phyloP scores from a whole-genome alignment of 1,140 invertebrate genomes.

The Drosophila nigrodunni region DNA sequence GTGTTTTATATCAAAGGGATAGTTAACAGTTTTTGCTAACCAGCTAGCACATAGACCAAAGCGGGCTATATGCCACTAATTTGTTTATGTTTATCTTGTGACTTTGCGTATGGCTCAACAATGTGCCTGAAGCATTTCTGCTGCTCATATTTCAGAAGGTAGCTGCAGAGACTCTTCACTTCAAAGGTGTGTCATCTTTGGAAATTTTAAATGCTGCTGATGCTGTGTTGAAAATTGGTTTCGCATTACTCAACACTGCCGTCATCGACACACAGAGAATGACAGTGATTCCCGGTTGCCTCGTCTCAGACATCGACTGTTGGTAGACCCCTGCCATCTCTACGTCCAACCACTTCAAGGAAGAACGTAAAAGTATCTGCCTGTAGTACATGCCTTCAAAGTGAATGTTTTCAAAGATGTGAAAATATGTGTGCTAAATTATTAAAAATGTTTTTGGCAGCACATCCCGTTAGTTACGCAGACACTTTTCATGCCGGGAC shows the following conservation, averaged over 20 bases:
- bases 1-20: constrained; percentile 67
- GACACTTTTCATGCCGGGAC: constrained; percentile 60
- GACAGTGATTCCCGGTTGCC: constrained; percentile 47
- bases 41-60: constrained; percentile 15
- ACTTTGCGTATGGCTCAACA: constrained; percentile 45
- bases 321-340: constrained; percentile 7
- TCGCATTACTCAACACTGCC: constrained; percentile 74
- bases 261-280: constrained; percentile 34
- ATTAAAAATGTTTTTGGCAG: constrained; percentile 81
- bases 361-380: constrained; percentile 58
- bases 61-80: constrained; percentile 58
- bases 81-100: constrained; percentile 62
- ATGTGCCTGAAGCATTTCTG: constrained; percentile 34
- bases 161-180: constrained; percentile 66
- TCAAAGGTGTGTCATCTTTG: constrained; percentile 62
- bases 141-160: constrained; percentile 63
- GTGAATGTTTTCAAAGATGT: constrained; percentile 69
- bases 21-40: constrained; percentile 64
- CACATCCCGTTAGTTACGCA: constrained; percentile 71
- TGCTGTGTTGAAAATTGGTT: constrained; percentile 68
- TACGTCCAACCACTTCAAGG: neutral
- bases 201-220: constrained; percentile 66
- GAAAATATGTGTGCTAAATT: constrained; percentile 78
- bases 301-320: constrained; percentile 47
- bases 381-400: constrained; percentile 66